Conservation (phyloP, 2,888 invertebrate genomes). For the Cosmia pyralina region DNA sequence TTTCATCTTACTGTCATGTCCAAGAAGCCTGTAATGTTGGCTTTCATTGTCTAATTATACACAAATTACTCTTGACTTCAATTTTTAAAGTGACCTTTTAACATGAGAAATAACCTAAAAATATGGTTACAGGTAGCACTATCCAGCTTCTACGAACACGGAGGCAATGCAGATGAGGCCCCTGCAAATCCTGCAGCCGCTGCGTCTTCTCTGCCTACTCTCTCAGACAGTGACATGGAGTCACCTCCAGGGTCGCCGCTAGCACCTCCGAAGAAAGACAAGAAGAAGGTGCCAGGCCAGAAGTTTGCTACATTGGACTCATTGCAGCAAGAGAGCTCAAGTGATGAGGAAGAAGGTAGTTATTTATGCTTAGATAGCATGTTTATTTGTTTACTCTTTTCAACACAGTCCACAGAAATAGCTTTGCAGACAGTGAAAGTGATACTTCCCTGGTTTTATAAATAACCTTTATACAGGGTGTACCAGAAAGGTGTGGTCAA, state of each 20-base stretch:
- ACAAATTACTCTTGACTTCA: neutral
- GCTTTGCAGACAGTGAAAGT: neutral
- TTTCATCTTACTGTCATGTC: neutral
- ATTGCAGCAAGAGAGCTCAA: conserved; percentile 89
- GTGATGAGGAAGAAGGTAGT: conserved; percentile 91
- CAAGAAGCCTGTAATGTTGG: neutral
- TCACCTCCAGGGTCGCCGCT: conserved; percentile 81
- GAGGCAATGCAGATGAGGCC: conserved; percentile 89
- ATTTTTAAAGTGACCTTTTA: no score
- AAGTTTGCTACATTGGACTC: conserved; percentile 91
- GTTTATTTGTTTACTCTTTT: neutral
- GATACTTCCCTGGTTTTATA: neutral
- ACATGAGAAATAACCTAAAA: neutral
- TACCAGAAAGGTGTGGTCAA: no score
- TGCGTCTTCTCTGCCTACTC: conserved; percentile 73
- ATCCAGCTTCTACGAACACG: conserved; percentile 94
- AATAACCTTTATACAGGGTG: no score
- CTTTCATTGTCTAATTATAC: neutral
- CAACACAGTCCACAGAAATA: neutral
- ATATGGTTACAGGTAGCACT: conserved; percentile 92
- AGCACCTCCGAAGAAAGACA: conserved; percentile 78
- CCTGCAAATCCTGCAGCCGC: conserved; percentile 74
- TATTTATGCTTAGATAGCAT: neutral
- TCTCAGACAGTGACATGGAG: conserved; percentile 85
- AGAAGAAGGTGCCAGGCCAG: conserved; percentile 80